phyloP scores from a whole-genome alignment of 2,888 invertebrate species.

The Mesorhabditis belari region DNA sequence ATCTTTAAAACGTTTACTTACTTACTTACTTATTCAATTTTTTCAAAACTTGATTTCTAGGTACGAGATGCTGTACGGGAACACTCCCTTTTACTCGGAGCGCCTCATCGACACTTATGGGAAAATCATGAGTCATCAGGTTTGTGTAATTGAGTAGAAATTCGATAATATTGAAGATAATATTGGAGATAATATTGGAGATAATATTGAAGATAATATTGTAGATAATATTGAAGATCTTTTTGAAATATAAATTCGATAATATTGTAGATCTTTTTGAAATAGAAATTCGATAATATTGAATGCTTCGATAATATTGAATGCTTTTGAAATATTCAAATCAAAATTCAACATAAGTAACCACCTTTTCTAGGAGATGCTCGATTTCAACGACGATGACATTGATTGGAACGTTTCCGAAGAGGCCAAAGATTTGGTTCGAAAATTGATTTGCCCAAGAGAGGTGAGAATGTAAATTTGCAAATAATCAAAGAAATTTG shows the following conservation, averaged over 20 bases:
- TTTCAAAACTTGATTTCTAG: conserved; percentile 7
- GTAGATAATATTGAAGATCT: too few relatives aligned
- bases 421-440: conserved; percentile 89
- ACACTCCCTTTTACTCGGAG: conserved; percentile 98
- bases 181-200: too few relatives aligned
- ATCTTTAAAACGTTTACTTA: neutral
- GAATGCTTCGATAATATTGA: neutral
- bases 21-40: neutral
- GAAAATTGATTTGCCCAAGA: conserved; percentile 82
- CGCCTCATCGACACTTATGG: conserved; percentile 97
- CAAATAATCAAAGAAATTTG: neutral
- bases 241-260: too few relatives aligned
- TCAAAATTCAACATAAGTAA: conserved; percentile 63
- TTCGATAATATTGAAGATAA: too few relatives aligned
- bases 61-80: conserved; percentile 96
- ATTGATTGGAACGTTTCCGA: conserved; percentile 61
- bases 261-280: too few relatives aligned
- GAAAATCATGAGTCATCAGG: conserved; percentile 97
- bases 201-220: too few relatives aligned
- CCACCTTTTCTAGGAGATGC: conserved; percentile 77
- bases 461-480: conserved; percentile 64
- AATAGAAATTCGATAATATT: too few relatives aligned
- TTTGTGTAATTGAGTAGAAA: too few relatives aligned
- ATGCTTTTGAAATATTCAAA: conserved; percentile 69
- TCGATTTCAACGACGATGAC: conserved; percentile 80